Base-by-base conservation (phyloP, 1,140 invertebrate genomes). In the Neocloeon triangulifer region DNA sequence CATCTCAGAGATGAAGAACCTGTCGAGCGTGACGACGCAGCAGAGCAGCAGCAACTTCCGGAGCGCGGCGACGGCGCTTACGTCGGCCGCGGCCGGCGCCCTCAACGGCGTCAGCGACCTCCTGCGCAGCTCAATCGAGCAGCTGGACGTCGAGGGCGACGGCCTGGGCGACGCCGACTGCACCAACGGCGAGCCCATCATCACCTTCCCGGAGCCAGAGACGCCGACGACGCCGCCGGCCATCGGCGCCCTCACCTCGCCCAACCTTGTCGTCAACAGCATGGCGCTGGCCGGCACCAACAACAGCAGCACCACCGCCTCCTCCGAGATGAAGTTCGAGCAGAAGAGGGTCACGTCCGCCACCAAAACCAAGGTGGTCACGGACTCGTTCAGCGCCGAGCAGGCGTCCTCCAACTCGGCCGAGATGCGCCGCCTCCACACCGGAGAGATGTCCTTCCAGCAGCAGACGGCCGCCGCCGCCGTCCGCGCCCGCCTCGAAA, bases 381-480 rank as follows among this genome's bases (percentile, higher is more conserved):
- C 40, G 30, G 51, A 52, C 19, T 45, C 39, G 9, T 78, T 72
- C 46, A 81, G 73, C 53, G 68, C 75, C 4, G 79, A 84, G 41
- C 70, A 43, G 56, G 56, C 46, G 50, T 61, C 59, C 2, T 64
- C 73, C n/a, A 80, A 81, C 46, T 67, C 67, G 13, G 71, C 76
- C 5, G 73, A 79, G 51, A 68, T 71, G 61, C 72, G 76, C 47
- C 64, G 69, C 13, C 45, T 86, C 27, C 73, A 82, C 43, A 59
- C 79, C 5, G 73, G 72, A 2, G 78, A 84, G 42, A 51, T 82
- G 25, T 74, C 69, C 20, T 85, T 80, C 48, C 69, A 77, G 46
- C 73, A 78, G 47, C 67, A 70, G 31, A 46, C 51, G 3, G 60
- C 61, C 6, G 58, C 65, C 7, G 56, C 62, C 7, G 60, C 62